phyloP scores from a whole-genome alignment of 1,140 invertebrate species.

The Branchinecta lindahli region DNA sequence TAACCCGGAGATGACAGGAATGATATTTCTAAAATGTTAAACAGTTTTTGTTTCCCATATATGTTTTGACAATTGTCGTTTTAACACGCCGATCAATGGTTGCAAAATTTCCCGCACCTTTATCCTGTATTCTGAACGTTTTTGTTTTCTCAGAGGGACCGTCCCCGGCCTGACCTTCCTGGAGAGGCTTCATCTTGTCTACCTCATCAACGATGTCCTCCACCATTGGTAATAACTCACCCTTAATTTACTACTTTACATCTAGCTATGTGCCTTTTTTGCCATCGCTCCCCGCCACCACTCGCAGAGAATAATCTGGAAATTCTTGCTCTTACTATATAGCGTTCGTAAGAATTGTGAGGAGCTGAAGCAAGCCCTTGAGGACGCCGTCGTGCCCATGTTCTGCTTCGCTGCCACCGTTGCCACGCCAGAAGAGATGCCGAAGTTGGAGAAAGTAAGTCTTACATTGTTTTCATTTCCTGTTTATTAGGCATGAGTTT shows the following conservation, averaged over 20 bases:
- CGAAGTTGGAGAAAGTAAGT: slow-evolving; percentile 66
- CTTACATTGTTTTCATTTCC: neutral
- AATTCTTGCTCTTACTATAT: slow-evolving; percentile 28
- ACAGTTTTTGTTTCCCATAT: too few species aligned
- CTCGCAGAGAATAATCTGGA: neutral
- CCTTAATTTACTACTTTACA: neutral
- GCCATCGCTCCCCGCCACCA: too few species aligned
- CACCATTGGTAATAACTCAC: slow-evolving; percentile 74
- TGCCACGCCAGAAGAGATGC: slow-evolving; percentile 60
- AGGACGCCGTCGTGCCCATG: slow-evolving; percentile 87
- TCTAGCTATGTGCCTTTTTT: neutral
- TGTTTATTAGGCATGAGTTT: slow-evolving; percentile 21
- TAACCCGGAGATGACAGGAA: too few species aligned
- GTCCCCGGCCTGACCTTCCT: slow-evolving; percentile 60
- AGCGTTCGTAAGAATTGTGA: slow-evolving; percentile 86
- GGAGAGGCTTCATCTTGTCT: slow-evolving; percentile 88
- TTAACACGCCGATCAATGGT: too few species aligned
- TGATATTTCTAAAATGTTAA: too few species aligned
- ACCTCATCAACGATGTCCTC: slow-evolving; percentile 91
- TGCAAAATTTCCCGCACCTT: too few species aligned
- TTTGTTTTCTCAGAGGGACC: slow-evolving; percentile 48
- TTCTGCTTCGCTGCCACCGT: slow-evolving; percentile 78
- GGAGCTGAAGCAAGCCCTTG: slow-evolving; percentile 75
- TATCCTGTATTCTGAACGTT: neutral
- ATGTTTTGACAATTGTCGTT: too few species aligned